phyloP scores from a whole-genome alignment of 2,797 vertebrate species.

The Pipistrellus pipistrellus region DNA sequence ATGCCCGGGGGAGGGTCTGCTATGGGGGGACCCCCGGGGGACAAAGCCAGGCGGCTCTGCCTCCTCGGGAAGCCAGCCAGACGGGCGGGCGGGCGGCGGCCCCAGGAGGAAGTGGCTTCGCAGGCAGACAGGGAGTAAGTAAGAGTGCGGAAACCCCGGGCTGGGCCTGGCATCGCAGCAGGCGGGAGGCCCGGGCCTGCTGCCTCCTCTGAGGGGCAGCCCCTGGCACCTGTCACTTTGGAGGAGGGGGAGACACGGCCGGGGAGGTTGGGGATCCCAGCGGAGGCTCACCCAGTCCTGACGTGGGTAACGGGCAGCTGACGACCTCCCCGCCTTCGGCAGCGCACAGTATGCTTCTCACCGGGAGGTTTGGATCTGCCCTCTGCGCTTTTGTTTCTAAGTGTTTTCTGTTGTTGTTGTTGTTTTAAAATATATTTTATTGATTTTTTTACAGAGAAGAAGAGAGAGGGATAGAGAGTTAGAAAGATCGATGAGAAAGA shows the following conservation, averaged over 20 bases:
- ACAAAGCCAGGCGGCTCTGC: neutral
- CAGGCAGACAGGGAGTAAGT: constrained; percentile 71
- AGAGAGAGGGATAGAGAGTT: no score
- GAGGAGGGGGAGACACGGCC: neutral
- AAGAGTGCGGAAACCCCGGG: constrained; percentile 31
- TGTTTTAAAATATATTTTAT: no score
- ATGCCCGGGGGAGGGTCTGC: neutral
- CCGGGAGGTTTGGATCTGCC: fast-evolving
- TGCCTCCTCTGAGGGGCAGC: constrained; percentile 72
- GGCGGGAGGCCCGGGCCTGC: neutral
- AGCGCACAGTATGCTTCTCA: fast-evolving
- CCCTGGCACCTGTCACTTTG: neutral
- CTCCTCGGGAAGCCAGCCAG: neutral
- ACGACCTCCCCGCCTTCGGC: neutral
- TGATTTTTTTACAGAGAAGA: no score
- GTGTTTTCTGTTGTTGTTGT: no score
- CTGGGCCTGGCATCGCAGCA: neutral
- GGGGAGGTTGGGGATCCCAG: neutral
- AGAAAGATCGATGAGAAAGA: no score
- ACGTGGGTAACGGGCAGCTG: neutral
- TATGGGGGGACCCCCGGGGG: neutral
- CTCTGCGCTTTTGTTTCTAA: neutral
- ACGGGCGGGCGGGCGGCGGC: neutral
- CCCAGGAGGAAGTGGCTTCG: constrained; percentile 69
- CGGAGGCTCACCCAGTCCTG: neutral